Evolutionary conservation across 2,797 vertebrate species (phyloP), one percentile per base, ranked within the genome.

Genomic region (Mareca penelope): DNA sequence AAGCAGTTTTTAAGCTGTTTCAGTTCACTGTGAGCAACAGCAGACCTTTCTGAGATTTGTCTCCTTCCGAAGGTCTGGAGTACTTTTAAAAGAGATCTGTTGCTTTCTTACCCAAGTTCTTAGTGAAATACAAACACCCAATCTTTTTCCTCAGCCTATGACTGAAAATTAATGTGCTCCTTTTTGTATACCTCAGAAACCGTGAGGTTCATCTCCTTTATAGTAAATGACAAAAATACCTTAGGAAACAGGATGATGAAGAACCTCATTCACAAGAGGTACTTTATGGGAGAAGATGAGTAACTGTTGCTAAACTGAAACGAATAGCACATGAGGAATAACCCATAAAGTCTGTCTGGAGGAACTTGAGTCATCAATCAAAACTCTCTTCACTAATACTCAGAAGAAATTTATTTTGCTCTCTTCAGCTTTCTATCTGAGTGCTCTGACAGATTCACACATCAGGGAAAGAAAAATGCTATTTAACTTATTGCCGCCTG

Each of bases 251-350:
- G 81, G 52, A 50, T 63, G 48, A 94, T 42, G 56, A 95, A 86
- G 53, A 17, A 63, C 39, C 40, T 82, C 50, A 90, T 82, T 80
- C 53, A 67, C 2, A 3, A 90, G 75, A 61, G n/a, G 35, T 80
- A 50, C 22, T 85, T 89, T 61, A 83, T 33, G 12, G 42, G 24
- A 46, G 12, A 94, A 71, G 61, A 72, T 85, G 86, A 94, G 53
- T 85, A 91, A 93, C 42, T 2, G 3, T 76, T 94, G 29, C 53
- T 75, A 85, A 75, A 64, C 12, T 87, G 64, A 95, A 90, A 85
- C 64, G 46, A 79, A 71, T 7, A 90, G 33, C 46, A 76, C 64
- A 29, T 53, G 44, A 88, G 29, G 53, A 88, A 87, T 53, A 93
- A 90, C 29, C 46, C 44, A 57, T 72, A 82, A 94, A 91, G 52